Base-by-base conservation (phyloP, 2,113 vertebrate genomes). In the Neoarius graeffei region DNA sequence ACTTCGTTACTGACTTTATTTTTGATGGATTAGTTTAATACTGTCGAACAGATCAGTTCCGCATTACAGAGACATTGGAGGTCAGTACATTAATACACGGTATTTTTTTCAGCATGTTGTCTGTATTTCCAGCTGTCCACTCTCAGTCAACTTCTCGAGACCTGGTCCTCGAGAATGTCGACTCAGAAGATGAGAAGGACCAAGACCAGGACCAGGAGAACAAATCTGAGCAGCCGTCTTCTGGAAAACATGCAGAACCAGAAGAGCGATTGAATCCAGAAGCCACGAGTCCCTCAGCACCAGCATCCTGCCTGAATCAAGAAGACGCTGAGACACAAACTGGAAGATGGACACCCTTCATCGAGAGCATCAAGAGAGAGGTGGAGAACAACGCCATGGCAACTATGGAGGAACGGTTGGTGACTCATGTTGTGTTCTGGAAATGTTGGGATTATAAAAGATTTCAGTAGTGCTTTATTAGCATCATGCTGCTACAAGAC, bases 281-380 rank as follows among this genome's bases (percentile, higher is more conserved):
- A 80, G 25, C 56, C 7, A 59, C 5, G 17, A 84, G 77, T 4
- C 13, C 23, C 0, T 25, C 54, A 4, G 7, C 85, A 4, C 89
- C 89, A 80, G 73, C 19, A 0, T 85, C 83, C 10, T 48, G 30
- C 52, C 84, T 57, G 9, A 57, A 85, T 83, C 91, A 89, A 81
- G 94, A 95, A 84, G 95, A 95, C 2, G 95, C 94, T 1, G 95
- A 95, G 91, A 95, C 94, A 4, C 95, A 95, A 87, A 95, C 95
- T 0, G 94, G 93, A 64, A 93, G 93, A 84, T 95, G 95, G 95
- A 95, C 94, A 0, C 94, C 94, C 0, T 94, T 96, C 60, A 93
- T 96, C 1, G 92, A 95, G 87, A 94, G 81, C 91, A 94, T 95
- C 88, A 94, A 91, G 89, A 94, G 64, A 89, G 93, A 96, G 85